Evolutionary conservation across 1,140 invertebrate species (phyloP).

Genomic region (Platorchestia sp.): DNA sequence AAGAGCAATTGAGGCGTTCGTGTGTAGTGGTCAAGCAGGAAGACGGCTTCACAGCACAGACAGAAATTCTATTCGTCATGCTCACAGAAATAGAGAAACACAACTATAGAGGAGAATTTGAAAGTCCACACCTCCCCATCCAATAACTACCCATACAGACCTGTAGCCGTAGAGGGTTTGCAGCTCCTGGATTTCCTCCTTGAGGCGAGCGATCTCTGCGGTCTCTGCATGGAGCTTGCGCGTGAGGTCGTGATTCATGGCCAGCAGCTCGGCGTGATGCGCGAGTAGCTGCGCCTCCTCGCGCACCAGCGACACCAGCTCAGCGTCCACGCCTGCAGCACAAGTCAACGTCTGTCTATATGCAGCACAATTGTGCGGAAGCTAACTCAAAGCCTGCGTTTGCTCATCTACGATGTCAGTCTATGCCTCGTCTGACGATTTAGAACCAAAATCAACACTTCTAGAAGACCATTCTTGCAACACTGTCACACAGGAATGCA

Average conservation of each 20-base stretch:
- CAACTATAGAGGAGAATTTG: not conserved
- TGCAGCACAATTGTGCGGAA: too few species aligned
- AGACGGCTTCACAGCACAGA: not conserved
- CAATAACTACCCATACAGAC: constrained; percentile 42
- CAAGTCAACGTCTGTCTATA: not conserved
- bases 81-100: constrained; percentile 17
- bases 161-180: constrained; percentile 69
- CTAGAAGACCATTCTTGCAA: too few species aligned
- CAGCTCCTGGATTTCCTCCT: constrained; percentile 68
- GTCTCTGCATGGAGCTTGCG: constrained; percentile 66
- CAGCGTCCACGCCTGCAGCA: constrained; percentile 57
- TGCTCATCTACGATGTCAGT: too few species aligned
- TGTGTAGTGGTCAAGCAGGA: not conserved
- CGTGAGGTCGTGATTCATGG: constrained; percentile 67
- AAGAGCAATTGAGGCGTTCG: not conserved
- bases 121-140: not conserved
- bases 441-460: too few species aligned
- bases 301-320: constrained; percentile 56
- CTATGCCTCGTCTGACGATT: too few species aligned
- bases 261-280: constrained; percentile 67
- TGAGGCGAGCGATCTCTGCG: constrained; percentile 65
- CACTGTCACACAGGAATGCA: too few species aligned
- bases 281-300: constrained; percentile 61
- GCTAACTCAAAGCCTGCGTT: too few species aligned
- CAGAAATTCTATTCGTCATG: not conserved